phyloP scores from a whole-genome alignment of 1,140 invertebrate species.

The Ceratosolen fusciceps region DNA sequence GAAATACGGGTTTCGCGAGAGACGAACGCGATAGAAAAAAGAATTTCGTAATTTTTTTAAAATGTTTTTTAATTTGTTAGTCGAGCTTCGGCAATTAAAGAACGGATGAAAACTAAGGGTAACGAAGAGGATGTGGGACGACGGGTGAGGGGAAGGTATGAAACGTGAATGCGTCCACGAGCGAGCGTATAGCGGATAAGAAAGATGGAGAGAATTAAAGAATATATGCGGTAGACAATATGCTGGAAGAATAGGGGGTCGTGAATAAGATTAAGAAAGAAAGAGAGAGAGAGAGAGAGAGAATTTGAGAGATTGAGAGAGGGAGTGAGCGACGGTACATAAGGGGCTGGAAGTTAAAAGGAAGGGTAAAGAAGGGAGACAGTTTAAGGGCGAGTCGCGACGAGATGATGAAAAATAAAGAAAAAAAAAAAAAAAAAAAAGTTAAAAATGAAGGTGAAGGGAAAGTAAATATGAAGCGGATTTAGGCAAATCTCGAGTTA shows the following conservation, averaged over 20 bases:
- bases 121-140: no score
- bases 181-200: background rate
- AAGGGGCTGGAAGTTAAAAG: background rate
- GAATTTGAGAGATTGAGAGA: background rate
- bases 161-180: no score
- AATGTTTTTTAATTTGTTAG: no score
- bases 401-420: no score
- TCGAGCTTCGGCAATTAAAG: no score
- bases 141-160: no score
- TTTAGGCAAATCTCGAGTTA: slow-evolving; percentile 17
- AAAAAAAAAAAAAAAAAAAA: slow-evolving; percentile 12
- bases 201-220: slow-evolving; percentile 5
- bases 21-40: no score
- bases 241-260: background rate
- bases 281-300: background rate
- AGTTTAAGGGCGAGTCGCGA: slow-evolving; percentile 51
- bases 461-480: background rate
- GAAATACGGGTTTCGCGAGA: no score
- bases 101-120: no score
- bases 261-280: slow-evolving; percentile 13
- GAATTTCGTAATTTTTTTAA: no score
- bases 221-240: slow-evolving; percentile 1
- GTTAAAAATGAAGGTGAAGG: slow-evolving; percentile 12
- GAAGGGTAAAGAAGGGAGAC: slow-evolving; percentile 48
- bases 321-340: background rate